These are phyloP conservation scores for Grantiella picta DNA, from an alignment of 2,113 vertebrate species.

Conservation along the genomic window DNA sequence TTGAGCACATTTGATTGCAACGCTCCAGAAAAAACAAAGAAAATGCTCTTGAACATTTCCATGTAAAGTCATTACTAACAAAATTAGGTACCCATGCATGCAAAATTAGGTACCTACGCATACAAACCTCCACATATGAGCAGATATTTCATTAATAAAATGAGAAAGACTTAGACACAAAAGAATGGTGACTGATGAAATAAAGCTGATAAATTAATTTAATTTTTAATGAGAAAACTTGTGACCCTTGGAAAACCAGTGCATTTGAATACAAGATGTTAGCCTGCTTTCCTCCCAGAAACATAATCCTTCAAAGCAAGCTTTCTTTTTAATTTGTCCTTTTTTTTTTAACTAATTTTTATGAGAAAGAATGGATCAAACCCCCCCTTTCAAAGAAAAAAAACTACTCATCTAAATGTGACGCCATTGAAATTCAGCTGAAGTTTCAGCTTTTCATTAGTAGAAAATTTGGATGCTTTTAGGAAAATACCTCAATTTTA, in stretches of 20 bases:
- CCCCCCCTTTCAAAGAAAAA: background rate
- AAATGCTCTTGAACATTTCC: background rate
- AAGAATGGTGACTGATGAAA: constrained; percentile 24
- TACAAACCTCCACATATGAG: background rate
- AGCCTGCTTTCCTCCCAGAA: constrained; percentile 15
- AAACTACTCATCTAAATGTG: background rate
- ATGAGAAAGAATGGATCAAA: background rate
- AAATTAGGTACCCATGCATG: background rate
- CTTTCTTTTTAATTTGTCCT: background rate
- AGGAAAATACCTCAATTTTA: background rate
- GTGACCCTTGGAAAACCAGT: constrained; percentile 46
- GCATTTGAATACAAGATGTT: constrained; percentile 54
- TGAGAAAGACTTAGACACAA: background rate
- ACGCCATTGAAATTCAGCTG: background rate
- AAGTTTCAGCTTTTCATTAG: background rate
- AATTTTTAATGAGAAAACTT: constrained; percentile 66
- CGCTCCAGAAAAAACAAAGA: background rate
- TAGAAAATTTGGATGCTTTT: background rate
- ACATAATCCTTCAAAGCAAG: constrained; percentile 32
- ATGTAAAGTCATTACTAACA: background rate
- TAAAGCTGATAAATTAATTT: constrained; percentile 58
- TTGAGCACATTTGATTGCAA: background rate
- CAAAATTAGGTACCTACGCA: background rate
- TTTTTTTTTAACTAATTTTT: background rate
- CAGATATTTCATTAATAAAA: constrained; percentile 21